Conservation (phyloP, 2,888 invertebrate species). For the Creontiades dilutus region DNA sequence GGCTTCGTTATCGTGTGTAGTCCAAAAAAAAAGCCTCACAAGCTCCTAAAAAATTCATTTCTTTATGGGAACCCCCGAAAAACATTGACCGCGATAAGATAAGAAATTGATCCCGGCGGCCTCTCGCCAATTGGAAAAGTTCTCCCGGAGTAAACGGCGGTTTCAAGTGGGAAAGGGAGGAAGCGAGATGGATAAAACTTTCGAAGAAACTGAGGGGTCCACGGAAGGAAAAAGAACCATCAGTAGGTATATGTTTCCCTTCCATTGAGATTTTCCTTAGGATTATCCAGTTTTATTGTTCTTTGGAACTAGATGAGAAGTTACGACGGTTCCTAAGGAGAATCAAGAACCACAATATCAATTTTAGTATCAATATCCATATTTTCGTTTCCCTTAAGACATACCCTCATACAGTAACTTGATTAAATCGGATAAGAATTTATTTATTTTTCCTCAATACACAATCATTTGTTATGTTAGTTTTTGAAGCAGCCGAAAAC, state of each 20-base stretch:
- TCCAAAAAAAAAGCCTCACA: background rate
- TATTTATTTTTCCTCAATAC: too few species aligned
- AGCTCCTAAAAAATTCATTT: background rate
- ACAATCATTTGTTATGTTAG: too few species aligned
- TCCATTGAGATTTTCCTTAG: background rate
- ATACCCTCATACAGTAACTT: too few species aligned
- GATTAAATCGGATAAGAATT: too few species aligned
- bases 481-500: too few species aligned
- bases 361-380: too few species aligned
- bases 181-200: background rate
- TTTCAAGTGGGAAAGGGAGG: background rate
- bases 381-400: too few species aligned
- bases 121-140: constrained; percentile 15
- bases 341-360: too few species aligned
- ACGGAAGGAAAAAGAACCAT: background rate
- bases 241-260: background rate
- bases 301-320: background rate
- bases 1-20: too few species aligned
- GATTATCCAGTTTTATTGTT: background rate
- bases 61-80: background rate
- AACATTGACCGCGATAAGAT: constrained; percentile 44
- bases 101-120: constrained; percentile 38
- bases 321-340: background rate
- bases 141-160: background rate
- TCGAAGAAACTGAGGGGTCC: background rate